A percentile compares a stretch with the other conserved stretches of the same genome.
phyloP scores from a whole-genome alignment of 2,113 vertebrate genomes.

The Piprites chloris region DNA sequence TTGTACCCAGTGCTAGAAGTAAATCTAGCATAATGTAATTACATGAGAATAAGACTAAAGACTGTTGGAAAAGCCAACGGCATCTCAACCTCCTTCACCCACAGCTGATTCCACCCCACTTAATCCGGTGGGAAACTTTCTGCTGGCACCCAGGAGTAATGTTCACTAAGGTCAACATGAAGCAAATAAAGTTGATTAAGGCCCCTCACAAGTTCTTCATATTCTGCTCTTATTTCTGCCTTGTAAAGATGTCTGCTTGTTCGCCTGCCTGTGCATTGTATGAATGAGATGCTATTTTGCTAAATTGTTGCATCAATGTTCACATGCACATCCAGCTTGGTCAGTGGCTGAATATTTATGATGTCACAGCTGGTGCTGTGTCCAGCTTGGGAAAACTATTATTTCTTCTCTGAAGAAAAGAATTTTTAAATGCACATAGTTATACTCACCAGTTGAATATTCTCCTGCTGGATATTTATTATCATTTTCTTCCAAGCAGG shows the following conservation, averaged over 20 bases:
- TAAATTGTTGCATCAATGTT: neutral
- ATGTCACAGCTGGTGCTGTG: neutral
- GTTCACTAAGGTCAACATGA: neutral
- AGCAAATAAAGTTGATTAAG: neutral
- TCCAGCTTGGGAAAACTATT: neutral
- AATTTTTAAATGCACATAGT: neutral
- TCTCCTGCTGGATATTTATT: neutral
- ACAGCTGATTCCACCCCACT: neutral
- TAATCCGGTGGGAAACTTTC: neutral
- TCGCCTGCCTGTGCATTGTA: too few species aligned
- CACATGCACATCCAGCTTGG: neutral
- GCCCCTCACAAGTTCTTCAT: neutral
- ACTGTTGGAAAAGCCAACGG: neutral
- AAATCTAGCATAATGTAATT: neutral
- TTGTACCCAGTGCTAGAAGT: neutral
- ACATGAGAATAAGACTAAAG: neutral
- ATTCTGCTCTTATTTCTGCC: neutral
- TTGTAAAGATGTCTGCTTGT: neutral
- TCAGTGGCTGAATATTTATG: neutral
- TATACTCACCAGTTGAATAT: neutral
- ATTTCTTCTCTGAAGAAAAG: neutral
- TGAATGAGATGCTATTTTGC: neutral
- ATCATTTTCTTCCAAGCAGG: too few species aligned
- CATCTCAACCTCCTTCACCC: neutral
- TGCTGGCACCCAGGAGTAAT: neutral